Percentiles rank a stretch among this genome's conserved stretches.
Conservation (phyloP, 2,797 vertebrate genomes). For the Gobionotothen gibberifrons region DNA sequence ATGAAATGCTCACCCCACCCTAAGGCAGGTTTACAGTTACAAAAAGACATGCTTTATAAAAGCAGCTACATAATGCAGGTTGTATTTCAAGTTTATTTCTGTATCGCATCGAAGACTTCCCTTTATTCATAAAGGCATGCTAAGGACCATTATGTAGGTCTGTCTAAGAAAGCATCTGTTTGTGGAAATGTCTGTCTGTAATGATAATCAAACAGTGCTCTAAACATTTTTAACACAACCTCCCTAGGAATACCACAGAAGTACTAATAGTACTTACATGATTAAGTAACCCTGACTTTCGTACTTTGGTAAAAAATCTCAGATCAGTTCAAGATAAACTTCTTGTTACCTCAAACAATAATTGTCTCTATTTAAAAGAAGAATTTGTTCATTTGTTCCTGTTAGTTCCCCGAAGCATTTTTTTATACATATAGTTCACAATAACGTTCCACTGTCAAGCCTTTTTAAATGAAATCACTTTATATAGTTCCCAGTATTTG, state of each 20-base stretch:
- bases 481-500: conserved; percentile 54
- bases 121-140: conserved; percentile 32
- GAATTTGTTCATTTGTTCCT: conserved; percentile 21
- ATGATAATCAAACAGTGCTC: conserved; percentile 41
- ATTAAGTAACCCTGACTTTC: neutral
- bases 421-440: conserved; percentile 20
- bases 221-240: conserved; percentile 19
- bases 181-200: conserved; percentile 17
- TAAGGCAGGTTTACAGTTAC: conserved; percentile 10
- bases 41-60: conserved; percentile 51
- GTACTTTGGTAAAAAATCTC: conserved; percentile 7
- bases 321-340: conserved; percentile 2
- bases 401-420: conserved; percentile 44
- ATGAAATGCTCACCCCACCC: conserved; percentile 24
- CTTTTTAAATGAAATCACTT: conserved; percentile 34
- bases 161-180: conserved; percentile 25
- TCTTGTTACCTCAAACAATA: neutral
- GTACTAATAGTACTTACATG: conserved; percentile 18
- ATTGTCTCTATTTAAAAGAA: conserved; percentile 35
- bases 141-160: conserved; percentile 44
- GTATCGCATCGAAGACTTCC: conserved; percentile 10
- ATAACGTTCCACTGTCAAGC: conserved; percentile 23
- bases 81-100: conserved; percentile 28
- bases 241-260: conserved; percentile 16
- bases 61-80: conserved; percentile 32